Evolutionary conservation across 2,797 vertebrate genomes (phyloP).

Genomic region (Bryconaethiops microstoma): DNA sequence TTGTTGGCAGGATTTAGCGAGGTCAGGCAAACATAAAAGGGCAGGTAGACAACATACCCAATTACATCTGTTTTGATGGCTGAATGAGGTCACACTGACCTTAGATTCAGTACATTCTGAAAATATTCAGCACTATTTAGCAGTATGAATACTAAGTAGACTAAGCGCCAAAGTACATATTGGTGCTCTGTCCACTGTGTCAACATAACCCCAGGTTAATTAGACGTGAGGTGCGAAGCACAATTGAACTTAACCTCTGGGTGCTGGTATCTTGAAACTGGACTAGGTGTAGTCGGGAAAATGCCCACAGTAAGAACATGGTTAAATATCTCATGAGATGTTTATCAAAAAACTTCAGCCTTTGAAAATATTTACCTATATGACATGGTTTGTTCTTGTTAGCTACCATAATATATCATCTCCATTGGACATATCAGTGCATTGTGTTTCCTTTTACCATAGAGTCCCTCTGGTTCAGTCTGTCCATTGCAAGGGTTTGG

Average conservation of each 20-base stretch:
- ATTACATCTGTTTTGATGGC: conserved; percentile 15
- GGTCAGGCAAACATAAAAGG: conserved; percentile 19
- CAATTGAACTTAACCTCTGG: not conserved
- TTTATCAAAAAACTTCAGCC: not conserved
- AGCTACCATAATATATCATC: not conserved
- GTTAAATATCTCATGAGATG: not conserved
- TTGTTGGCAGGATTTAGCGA: conserved; percentile 24
- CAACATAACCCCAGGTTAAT: not conserved
- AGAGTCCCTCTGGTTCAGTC: conserved; percentile 75
- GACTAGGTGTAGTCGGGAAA: not conserved
- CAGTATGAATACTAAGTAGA: conserved; percentile 11
- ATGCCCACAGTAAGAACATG: not conserved
- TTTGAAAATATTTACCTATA: not conserved
- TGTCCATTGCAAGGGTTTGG: conserved; percentile 83
- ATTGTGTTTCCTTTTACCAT: conserved; percentile 71
- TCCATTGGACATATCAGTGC: not conserved
- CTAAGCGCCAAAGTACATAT: not conserved
- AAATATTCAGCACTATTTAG: not conserved
- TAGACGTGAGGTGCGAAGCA: not conserved
- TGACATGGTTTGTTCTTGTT: not conserved
- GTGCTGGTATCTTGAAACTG: not conserved
- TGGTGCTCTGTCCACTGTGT: not conserved
- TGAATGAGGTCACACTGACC: conserved; percentile 33
- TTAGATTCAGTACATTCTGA: not conserved
- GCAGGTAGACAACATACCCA: conserved; percentile 15